These are phyloP conservation scores for Hetaerina titia DNA, from an alignment of 2,888 invertebrate species.

Conservation along the genomic window DNA sequence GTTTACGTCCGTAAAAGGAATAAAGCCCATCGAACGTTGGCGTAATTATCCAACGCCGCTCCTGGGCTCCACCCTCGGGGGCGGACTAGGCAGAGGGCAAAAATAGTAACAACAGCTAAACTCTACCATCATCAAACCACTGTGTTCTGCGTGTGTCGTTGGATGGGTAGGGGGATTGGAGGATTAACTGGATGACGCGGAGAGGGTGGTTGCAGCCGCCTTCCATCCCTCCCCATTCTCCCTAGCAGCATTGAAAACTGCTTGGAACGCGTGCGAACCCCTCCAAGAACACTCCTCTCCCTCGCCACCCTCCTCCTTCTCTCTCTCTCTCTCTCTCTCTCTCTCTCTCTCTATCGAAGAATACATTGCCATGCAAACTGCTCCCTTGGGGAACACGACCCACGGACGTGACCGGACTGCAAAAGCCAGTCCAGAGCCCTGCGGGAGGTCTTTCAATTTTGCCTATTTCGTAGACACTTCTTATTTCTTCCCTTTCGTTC, in stretches of 20 bases:
- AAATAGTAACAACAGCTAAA: too few relatives aligned
- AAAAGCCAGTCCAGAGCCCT: background rate
- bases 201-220: too few relatives aligned
- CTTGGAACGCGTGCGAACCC: background rate
- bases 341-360: conserved; percentile 12
- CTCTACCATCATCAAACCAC: too few relatives aligned
- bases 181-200: too few relatives aligned
- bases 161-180: too few relatives aligned
- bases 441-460: conserved; percentile 37
- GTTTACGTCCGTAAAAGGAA: too few relatives aligned
- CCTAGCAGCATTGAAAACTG: background rate
- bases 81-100: too few relatives aligned
- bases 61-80: too few relatives aligned
- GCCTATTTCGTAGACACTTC: conserved; percentile 57
- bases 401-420: conserved; percentile 50
- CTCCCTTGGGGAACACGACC: conserved; percentile 46
- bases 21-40: too few relatives aligned
- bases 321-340: background rate
- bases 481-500: conserved; percentile 32
- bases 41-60: too few relatives aligned
- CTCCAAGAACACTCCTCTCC: background rate
- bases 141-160: too few relatives aligned
- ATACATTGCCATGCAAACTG: conserved; percentile 63
- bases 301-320: background rate
- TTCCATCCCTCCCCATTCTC: background rate